phyloP scores from a whole-genome alignment of 2,888 invertebrate species.

The Lasius fuliginosus region DNA sequence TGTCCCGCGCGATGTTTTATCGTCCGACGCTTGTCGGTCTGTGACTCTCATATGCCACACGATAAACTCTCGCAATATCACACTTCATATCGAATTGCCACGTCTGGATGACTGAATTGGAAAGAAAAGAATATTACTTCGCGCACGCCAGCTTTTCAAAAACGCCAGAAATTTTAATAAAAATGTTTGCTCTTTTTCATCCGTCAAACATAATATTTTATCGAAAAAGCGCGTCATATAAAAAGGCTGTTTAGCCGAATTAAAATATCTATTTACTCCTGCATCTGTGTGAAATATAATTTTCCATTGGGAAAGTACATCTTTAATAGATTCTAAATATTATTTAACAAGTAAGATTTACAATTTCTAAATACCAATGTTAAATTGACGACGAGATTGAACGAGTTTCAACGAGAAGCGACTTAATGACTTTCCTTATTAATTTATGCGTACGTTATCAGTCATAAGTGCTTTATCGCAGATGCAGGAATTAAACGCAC shows the following conservation, averaged over 20 bases:
- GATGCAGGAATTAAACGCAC: conserved; percentile 22
- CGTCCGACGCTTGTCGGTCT: conserved; percentile 4
- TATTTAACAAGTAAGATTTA: background rate
- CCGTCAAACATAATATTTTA: conserved; percentile 3
- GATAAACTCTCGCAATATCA: conserved; percentile 29
- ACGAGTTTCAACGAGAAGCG: background rate
- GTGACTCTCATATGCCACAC: background rate
- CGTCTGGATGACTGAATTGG: background rate
- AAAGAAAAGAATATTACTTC: background rate
- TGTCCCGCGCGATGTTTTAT: conserved; percentile 8
- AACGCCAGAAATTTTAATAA: conserved; percentile 6
- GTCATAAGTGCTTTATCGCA: conserved; percentile 20
- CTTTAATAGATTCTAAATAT: background rate
- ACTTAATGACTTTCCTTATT: conserved; percentile 17
- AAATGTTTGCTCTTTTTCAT: conserved; percentile 7
- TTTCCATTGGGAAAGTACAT: background rate
- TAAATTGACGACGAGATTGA: background rate
- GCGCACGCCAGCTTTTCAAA: background rate
- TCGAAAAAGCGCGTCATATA: background rate
- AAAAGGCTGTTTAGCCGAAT: background rate
- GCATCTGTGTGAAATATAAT: background rate
- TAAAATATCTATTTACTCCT: background rate
- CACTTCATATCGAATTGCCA: conserved; percentile 17
- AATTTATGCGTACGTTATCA: conserved; percentile 20
- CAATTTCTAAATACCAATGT: background rate